Conservation (phyloP, 2,888 invertebrate genomes). For the Chymomyza procnemis region DNA sequence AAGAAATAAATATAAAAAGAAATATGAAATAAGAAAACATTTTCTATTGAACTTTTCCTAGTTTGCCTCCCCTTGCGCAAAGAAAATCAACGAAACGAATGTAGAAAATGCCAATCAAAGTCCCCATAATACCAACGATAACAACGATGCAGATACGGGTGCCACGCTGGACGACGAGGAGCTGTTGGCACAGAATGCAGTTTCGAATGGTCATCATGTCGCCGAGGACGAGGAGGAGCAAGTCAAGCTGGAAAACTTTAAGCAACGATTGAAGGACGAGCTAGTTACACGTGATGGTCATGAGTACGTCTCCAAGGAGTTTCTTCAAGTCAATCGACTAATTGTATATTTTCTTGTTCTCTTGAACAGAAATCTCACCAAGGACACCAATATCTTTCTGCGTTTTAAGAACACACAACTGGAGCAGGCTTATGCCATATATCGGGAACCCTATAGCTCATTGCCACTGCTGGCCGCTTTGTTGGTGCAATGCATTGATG, state of each 20-base stretch:
- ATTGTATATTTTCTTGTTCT: not conserved
- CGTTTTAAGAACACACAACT: conserved; percentile 83
- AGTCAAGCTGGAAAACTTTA: conserved; percentile 83
- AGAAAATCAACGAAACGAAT: conserved; percentile 68
- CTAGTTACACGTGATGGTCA: conserved; percentile 90
- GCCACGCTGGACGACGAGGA: conserved; percentile 69
- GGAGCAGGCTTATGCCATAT: conserved; percentile 84
- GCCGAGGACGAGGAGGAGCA: conserved; percentile 76
- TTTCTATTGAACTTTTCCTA: conserved; percentile 21
- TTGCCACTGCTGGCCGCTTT: conserved; percentile 83
- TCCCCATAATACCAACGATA: conserved; percentile 43
- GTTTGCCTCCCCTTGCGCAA: conserved; percentile 72
- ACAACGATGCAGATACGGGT: conserved; percentile 47
- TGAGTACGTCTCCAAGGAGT: conserved; percentile 80
- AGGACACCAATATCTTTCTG: conserved; percentile 83
- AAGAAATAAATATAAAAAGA: not conserved
- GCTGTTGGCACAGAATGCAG: conserved; percentile 59
- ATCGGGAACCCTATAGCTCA: conserved; percentile 84
- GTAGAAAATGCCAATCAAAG: conserved; percentile 49
- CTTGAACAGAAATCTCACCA: conserved; percentile 80
- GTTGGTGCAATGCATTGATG: conserved; percentile 81
- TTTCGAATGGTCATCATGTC: conserved; percentile 44
- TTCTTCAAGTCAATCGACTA: not conserved
- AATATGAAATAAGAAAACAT: no score
- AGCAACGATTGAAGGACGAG: conserved; percentile 88